Conservation (phyloP, 2,113 vertebrate genomes). For the Acrocephalus kingi region DNA sequence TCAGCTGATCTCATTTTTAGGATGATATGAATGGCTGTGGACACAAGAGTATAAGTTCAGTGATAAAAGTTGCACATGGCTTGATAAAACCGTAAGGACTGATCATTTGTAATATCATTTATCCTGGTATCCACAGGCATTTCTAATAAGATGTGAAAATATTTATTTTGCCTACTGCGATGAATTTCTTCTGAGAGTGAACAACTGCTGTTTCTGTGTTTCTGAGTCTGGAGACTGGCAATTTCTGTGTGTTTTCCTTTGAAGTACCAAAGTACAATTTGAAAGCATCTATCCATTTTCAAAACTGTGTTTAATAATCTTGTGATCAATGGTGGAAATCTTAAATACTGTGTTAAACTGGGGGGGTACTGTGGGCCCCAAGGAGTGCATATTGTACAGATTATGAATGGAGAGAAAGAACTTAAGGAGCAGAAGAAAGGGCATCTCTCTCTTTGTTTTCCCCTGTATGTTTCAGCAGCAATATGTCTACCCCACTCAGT, state of each 20-base stretch:
- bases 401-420: neutral
- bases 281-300: neutral
- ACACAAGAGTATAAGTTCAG: neutral
- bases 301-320: neutral
- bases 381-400: neutral
- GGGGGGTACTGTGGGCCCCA: neutral
- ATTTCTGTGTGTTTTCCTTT: neutral
- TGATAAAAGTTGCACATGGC: neutral
- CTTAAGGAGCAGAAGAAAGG: neutral
- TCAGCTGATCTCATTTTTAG: neutral
- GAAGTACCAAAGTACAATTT: neutral
- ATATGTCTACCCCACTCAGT: fast-evolving
- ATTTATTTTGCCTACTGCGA: neutral
- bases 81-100: neutral
- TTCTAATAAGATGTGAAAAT: neutral
- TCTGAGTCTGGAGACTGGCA: neutral
- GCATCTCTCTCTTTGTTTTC: neutral
- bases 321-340: neutral
- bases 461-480: neutral
- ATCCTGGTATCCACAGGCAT: neutral
- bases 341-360: neutral
- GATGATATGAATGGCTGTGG: neutral
- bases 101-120: neutral
- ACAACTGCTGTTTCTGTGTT: neutral
- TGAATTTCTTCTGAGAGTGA: neutral